Percentiles rank a stretch among this genome's conserved stretches.
phyloP scores from a whole-genome alignment of 2,888 invertebrate genomes.

The Heteromurus nitidus region DNA sequence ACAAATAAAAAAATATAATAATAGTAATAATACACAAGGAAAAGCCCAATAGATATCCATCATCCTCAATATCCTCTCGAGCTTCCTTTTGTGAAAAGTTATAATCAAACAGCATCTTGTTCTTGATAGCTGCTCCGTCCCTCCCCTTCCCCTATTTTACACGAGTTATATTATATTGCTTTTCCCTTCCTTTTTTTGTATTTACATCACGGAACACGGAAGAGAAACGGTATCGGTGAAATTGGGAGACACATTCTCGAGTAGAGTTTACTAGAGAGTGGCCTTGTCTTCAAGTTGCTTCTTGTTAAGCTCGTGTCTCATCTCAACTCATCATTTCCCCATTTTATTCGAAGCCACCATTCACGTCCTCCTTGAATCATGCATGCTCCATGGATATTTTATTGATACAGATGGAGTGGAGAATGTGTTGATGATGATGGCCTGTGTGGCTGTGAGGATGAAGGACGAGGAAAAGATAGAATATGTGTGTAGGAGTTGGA shows the following conservation, averaged over 20 bases:
- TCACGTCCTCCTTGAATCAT: not conserved
- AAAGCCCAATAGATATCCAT: constrained; percentile 13
- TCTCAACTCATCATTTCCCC: constrained; percentile 23
- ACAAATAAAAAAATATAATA: no score
- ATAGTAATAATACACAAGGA: no score
- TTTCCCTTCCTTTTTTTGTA: not conserved
- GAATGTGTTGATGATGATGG: not conserved
- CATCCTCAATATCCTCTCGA: constrained; percentile 2
- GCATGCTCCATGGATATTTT: constrained; percentile 16
- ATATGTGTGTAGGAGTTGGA: no score
- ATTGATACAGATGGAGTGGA: constrained; percentile 15
- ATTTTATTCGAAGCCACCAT: not conserved
- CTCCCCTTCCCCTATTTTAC: not conserved
- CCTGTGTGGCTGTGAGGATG: not conserved
- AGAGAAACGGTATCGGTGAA: no score
- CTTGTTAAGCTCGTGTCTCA: constrained; percentile 1
- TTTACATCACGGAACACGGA: not conserved
- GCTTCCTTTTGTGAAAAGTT: no score
- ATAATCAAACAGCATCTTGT: constrained; percentile 8
- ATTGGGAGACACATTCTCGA: not conserved
- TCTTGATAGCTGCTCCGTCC: not conserved
- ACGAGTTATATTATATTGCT: no score
- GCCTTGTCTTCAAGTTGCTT: constrained; percentile 10
- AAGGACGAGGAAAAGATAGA: no score
- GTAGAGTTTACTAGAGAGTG: not conserved